Evolutionary conservation across 2,888 invertebrate species (phyloP), one percentile per base, ranked within the genome.

Genomic region (Lobophora halterata): DNA sequence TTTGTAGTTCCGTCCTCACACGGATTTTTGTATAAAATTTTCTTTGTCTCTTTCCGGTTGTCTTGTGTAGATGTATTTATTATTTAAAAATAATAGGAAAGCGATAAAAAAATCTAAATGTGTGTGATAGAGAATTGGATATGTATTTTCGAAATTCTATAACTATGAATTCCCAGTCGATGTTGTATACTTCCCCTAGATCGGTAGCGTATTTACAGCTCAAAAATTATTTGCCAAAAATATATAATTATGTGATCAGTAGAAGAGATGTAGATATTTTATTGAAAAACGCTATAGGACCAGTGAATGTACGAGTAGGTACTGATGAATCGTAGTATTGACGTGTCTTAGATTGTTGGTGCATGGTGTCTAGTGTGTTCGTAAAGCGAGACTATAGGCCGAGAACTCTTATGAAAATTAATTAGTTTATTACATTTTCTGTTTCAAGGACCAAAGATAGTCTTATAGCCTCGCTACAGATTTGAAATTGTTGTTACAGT

Each of bases 291-390:
- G 37, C 45, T 70, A 66, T 75, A 69, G 80, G 83, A 85, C 83
- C 85, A 81, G 76, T 46, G 76, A 73, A 65, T 72, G 79, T 78
- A 77, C 31, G 72, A 79, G 80, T 75, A 71, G 45, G 75, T 83
- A 82, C 81, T 69, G 61, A 61, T n/a, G n/a, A n/a, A n/a, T n/a
- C n/a, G n/a, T n/a, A n/a, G 68, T 77, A 74, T 71, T 75, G 69
- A 77, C 67, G 78, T 77, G 76, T 81, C 79, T 79, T 85, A 83
- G 85, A 76, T 75, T 73, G 83, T 81, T 83, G 79, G 79, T 82
- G 79, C 76, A 75, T 79, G 71, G 65, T 68, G 62, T 67, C 65
- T 70, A 61, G 67, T 55, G 62, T 62, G 58, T 65, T 55, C 38
- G 58, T 35, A 23, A 26, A 57, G 57, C 45, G 64, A 65, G 68